Evolutionary conservation across 2,113 vertebrate genomes (phyloP), one percentile per base, ranked within the genome.

Genomic region (Poeciliopsis occidentalis): DNA sequence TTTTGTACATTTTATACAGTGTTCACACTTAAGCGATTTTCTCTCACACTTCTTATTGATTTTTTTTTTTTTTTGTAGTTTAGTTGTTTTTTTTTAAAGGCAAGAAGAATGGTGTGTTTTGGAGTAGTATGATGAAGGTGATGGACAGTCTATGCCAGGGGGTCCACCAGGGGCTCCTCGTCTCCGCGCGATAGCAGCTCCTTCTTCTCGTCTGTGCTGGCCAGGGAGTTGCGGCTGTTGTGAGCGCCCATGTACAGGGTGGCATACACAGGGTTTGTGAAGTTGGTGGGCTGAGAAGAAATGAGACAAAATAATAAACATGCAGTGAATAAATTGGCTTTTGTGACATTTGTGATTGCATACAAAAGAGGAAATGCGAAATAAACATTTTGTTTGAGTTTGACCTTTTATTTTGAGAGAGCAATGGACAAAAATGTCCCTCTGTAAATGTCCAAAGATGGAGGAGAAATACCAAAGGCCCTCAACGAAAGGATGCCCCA

Each of bases 1-100:
- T 97, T 94, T 96, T 98, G 95, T 98, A 98, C 96, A 97, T 94
- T 97, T 96, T 97, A 95, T 97, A 98, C 97, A 97, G 95, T 94
- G 92, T 92, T 95, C 93, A 91, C 91, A 87, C 88, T 88, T 87
- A 82, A 80, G 85, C 85, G 75, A 89, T 91, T 92, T 90, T 91
- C 76, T 86, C 84, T 88, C 70, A 60, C 73, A 64, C 87, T 83
- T 88, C 84, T 82, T 81, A 63, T 70, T 27, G n/a, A 76, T 86
- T 82, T 85, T 80, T 34, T 75, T 75, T 30, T 75, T 41, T 44
- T 57, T 57, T n/a, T 57, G 51, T n/a, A 39, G 39, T 78, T 66
- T 67, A 24, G 8, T 77, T 39, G 29, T 83, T 91, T 89, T 92
- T 76, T 67, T 89, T 90, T 85, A 94, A 95, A 94, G 92, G 92